Evolutionary conservation across 2,888 invertebrate genomes (phyloP), one percentile per base, ranked within the genome.

Genomic region (Anaspis maculata): DNA sequence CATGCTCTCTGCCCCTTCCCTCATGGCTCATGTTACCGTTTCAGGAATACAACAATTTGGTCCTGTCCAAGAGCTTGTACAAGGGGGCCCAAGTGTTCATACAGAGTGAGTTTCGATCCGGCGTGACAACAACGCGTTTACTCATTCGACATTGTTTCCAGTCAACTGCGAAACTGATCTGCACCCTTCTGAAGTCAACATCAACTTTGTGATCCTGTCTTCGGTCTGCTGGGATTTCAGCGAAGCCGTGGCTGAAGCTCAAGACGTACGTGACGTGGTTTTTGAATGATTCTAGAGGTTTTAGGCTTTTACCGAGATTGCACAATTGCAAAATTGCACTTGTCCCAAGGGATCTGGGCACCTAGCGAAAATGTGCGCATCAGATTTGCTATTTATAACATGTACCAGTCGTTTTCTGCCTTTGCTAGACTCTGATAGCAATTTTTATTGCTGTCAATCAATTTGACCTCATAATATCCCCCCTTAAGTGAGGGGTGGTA

Each of bases 1-100:
- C 28, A 30, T 29, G 27, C 27, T 27, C n/a, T n/a, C n/a, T n/a
- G n/a, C n/a, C n/a, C n/a, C n/a, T n/a, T n/a, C n/a, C n/a, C n/a
- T n/a, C n/a, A n/a, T 28, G 7, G 24, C 12, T 29, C 24, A 26
- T 22, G 32, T 37, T 27, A 44, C 33, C 40, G 41, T 58, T 60
- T 43, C 64, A 73, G 56, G 68, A 70, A 62, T 62, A 66, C 37
- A 64, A 56, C 42, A 71, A 68, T 50, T 56, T 66, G 25, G 68
- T 70, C 45, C 58, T 55, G 49, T 72, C 67, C 55, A 78, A 67
- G 73, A 85, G 68, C 73, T 64, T 87, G 49, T 81, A 78, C 63
- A 77, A 77, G 56, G 76, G 74, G 41, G 78, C 85, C 1, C 74
- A 79, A 61, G 72, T 87, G 35, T 77, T 72, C 57, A 71, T 85